A percentile compares a stretch with the other conserved stretches of the same genome.
These are phyloP conservation scores for Amaurobius ferox DNA, from an alignment of 2,888 invertebrate species.

Conservation along the genomic window DNA sequence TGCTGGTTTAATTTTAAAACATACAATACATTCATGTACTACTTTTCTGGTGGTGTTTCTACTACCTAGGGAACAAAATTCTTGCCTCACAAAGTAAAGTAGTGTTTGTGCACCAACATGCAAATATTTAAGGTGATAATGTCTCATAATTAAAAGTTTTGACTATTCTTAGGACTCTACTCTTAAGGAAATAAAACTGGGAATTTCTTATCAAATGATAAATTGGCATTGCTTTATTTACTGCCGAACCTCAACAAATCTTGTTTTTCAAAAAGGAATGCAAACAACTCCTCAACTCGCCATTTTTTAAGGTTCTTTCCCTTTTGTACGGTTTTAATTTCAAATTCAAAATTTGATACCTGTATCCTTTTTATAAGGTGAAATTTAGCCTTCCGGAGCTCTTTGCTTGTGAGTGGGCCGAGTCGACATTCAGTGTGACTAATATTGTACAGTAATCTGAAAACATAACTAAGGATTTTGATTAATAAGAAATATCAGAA, in stretches of 20 bases:
- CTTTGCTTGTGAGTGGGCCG: neutral
- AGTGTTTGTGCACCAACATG: constrained; percentile 9
- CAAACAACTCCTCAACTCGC: neutral
- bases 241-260: neutral
- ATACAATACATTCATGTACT: constrained; percentile 10
- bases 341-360: neutral
- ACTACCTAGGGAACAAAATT: constrained; percentile 16
- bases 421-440: neutral
- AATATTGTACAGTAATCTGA: neutral
- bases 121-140: neutral
- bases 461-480: neutral
- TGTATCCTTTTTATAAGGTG: neutral
- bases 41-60: neutral
- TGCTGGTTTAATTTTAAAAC: constrained; percentile 18
- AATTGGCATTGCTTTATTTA: neutral
- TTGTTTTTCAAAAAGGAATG: neutral
- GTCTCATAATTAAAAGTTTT: neutral
- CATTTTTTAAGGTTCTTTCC: neutral
- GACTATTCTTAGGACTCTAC: too few species aligned
- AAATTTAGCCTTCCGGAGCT: neutral
- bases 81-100: neutral
- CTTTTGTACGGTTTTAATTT: neutral
- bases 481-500: neutral
- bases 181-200: constrained; percentile 11
- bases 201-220: neutral